A percentile compares a stretch with the other conserved stretches of the same genome.
phyloP scores from a whole-genome alignment of 2,888 invertebrate species.

The Agonopterix alstromeriana region DNA sequence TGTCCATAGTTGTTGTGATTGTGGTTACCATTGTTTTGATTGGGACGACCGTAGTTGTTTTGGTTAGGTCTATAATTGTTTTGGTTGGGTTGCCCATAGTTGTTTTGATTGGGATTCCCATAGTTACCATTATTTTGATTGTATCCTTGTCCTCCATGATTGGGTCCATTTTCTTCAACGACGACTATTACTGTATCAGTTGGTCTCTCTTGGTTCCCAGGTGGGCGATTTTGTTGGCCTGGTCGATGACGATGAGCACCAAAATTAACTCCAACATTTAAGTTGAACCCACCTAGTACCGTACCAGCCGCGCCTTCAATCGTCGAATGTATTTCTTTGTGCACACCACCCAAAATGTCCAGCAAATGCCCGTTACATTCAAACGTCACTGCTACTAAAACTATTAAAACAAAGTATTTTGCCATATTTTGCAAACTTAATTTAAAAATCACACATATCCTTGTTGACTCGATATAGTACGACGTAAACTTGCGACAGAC shows the following conservation, averaged over 20 bases:
- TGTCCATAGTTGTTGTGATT: slow-evolving; percentile 7
- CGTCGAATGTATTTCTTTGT: slow-evolving; percentile 23
- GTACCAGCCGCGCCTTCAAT: slow-evolving; percentile 36
- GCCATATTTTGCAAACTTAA: slow-evolving; percentile 13
- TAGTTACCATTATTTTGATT: slow-evolving; percentile 1
- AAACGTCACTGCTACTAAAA: slow-evolving; percentile 14
- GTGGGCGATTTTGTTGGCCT: background rate
- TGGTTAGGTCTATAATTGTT: slow-evolving; percentile 15
- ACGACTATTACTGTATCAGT: slow-evolving; percentile 30
- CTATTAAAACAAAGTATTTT: slow-evolving; percentile 10
- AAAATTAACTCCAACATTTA: slow-evolving; percentile 27
- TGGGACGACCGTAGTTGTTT: slow-evolving; percentile 17
- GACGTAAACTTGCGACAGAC: slow-evolving; percentile 23
- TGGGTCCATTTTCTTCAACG: slow-evolving; percentile 19
- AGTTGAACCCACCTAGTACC: slow-evolving; percentile 32
- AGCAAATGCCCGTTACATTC: slow-evolving; percentile 18
- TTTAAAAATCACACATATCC: slow-evolving; percentile 1
- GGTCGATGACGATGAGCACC: slow-evolving; percentile 11
- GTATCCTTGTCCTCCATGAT: background rate
- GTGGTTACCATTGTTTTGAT: slow-evolving; percentile 7
- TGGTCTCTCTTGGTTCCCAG: slow-evolving; percentile 11
- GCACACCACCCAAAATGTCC: slow-evolving; percentile 28
- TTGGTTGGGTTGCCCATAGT: slow-evolving; percentile 4
- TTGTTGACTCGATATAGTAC: slow-evolving; percentile 14
- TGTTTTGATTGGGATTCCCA: slow-evolving; percentile 7